phyloP scores from a whole-genome alignment of 2,797 vertebrate genomes.

The Coluber constrictor region DNA sequence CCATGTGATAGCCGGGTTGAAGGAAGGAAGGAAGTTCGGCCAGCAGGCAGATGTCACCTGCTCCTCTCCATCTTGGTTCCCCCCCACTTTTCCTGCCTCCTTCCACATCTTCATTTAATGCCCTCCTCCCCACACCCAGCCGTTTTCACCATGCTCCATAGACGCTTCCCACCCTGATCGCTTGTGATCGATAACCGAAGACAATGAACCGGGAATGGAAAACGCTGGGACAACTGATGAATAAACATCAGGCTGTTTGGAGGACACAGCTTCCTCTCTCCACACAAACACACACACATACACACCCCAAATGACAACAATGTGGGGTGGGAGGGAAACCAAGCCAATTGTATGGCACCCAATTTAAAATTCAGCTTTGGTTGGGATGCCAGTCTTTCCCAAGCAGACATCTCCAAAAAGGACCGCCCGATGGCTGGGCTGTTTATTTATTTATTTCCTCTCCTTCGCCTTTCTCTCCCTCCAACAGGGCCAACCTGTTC shows the following conservation, averaged over 20 bases:
- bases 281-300: conserved; percentile 12
- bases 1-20: no score
- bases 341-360: conserved; percentile 56
- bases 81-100: background rate
- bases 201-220: conserved; percentile 61
- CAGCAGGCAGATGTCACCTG: background rate
- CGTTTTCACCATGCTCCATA: conserved; percentile 59
- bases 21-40: background rate
- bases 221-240: conserved; percentile 38
- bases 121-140: background rate
- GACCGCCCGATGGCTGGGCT: conserved; percentile 33
- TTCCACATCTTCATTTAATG: conserved; percentile 60
- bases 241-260: conserved; percentile 63
- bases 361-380: conserved; percentile 64
- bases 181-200: conserved; percentile 54
- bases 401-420: conserved; percentile 38
- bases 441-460: conserved; percentile 63
- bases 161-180: conserved; percentile 58
- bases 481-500: conserved; percentile 41
- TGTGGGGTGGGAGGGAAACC: conserved; percentile 28
- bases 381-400: conserved; percentile 48
- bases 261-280: conserved; percentile 64
- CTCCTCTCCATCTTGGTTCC: background rate
- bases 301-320: background rate
- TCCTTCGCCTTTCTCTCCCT: conserved; percentile 3